Evolutionary conservation across 2,113 vertebrate genomes (phyloP).

Genomic region (Vicugna pacos): DNA sequence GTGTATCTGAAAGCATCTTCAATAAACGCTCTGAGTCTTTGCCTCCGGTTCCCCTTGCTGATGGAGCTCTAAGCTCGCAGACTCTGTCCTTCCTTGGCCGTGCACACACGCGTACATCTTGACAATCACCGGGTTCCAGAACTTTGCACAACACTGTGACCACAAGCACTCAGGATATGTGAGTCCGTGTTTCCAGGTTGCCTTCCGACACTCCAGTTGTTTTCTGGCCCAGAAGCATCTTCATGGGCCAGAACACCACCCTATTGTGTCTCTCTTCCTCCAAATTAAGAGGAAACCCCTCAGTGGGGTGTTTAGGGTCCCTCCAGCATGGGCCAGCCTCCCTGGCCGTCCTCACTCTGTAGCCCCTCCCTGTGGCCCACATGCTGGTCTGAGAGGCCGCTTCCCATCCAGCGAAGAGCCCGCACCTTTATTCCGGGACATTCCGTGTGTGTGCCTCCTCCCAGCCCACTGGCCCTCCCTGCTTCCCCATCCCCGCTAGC

Average conservation of each 20-base stretch:
- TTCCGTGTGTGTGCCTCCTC: rapidly evolving
- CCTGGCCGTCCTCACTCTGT: neutral
- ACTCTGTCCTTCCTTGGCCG: neutral
- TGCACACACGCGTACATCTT: rapidly evolving
- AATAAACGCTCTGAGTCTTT: neutral
- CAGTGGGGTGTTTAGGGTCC: neutral
- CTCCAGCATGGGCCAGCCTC: neutral
- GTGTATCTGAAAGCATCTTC: neutral
- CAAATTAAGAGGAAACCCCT: neutral
- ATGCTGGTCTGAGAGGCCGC: rapidly evolving
- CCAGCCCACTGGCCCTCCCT: rapidly evolving
- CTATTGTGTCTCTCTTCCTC: neutral
- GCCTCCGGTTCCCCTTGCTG: neutral
- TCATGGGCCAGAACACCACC: rapidly evolving
- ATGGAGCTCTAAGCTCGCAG: neutral
- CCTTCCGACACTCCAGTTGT: neutral
- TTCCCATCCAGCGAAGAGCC: neutral
- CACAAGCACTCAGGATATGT: neutral
- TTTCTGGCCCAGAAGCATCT: neutral
- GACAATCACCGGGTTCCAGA: neutral
- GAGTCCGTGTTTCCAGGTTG: neutral
- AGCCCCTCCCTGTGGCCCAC: neutral
- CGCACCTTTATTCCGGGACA: neutral
- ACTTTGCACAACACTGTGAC: neutral
- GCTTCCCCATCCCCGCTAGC: rapidly evolving